phyloP scores from a whole-genome alignment of 2,797 vertebrate genomes.

The Heteromormyrus szaboi region DNA sequence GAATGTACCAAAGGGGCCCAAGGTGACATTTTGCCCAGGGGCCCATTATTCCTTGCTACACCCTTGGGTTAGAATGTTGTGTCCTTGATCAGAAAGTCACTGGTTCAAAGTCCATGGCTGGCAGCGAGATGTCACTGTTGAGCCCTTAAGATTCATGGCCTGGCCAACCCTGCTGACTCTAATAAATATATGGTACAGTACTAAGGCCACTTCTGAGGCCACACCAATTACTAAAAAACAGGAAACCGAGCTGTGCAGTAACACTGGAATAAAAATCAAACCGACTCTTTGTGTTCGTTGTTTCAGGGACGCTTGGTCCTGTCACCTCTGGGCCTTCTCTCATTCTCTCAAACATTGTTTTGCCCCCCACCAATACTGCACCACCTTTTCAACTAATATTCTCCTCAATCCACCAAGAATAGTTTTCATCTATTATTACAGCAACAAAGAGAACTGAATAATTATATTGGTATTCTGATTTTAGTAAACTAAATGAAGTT shows the following conservation, averaged over 20 bases:
- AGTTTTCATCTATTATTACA: neutral
- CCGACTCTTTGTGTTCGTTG: neutral
- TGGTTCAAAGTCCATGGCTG: neutral
- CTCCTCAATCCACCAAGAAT: neutral
- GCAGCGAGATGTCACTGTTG: neutral
- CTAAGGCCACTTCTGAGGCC: neutral
- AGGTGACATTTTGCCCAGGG: neutral
- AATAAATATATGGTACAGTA: neutral
- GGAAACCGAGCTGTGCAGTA: neutral
- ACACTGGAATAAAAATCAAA: neutral
- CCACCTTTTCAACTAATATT: neutral
- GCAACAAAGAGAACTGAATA: neutral
- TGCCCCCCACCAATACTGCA: neutral
- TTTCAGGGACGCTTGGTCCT: neutral
- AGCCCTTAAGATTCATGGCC: neutral
- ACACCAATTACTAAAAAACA: neutral
- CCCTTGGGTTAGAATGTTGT: neutral
- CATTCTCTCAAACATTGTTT: no score
- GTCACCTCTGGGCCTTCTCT: neutral
- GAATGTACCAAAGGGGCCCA: neutral
- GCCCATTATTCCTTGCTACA: neutral
- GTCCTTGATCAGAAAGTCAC: neutral
- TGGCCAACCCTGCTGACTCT: neutral
- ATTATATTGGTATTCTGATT: neutral
- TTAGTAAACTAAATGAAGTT: neutral